These are phyloP conservation scores for Aradophagus sp. DNA, from an alignment of 1,140 invertebrate species.

Conservation along the genomic window DNA sequence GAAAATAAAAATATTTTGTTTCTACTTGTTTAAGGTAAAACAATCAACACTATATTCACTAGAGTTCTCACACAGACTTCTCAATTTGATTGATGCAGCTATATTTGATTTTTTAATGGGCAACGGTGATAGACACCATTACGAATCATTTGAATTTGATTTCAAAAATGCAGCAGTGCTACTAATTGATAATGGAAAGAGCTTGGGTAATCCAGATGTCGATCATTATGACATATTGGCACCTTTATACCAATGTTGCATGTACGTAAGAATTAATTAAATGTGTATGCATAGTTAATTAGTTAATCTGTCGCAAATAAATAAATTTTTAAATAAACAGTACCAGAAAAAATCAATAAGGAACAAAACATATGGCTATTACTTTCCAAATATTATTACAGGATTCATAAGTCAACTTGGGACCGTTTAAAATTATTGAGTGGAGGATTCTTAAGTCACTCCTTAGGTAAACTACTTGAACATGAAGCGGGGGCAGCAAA, in stretches of 20 bases:
- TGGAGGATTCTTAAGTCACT: slow-evolving; percentile 78
- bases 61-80: slow-evolving; percentile 77
- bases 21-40: slow-evolving; percentile 66
- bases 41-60: slow-evolving; percentile 67
- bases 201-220: slow-evolving; percentile 87
- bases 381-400: too few relatives aligned
- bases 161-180: slow-evolving; percentile 81
- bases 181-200: slow-evolving; percentile 95
- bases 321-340: not conserved
- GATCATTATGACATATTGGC: slow-evolving; percentile 91
- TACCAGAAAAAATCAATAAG: too few relatives aligned
- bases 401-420: slow-evolving; percentile 82
- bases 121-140: slow-evolving; percentile 96
- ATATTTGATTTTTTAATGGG: slow-evolving; percentile 96
- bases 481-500: slow-evolving; percentile 74
- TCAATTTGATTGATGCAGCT: slow-evolving; percentile 90
- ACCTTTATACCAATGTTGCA: slow-evolving; percentile 92
- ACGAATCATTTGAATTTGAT: slow-evolving; percentile 82
- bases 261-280: slow-evolving; percentile 78
- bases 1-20: too few relatives aligned
- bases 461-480: slow-evolving; percentile 74
- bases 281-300: slow-evolving; percentile 35
- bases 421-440: slow-evolving; percentile 81
- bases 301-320: slow-evolving; percentile 29
- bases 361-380: too few relatives aligned